Evolutionary conservation across 1,140 invertebrate genomes (phyloP).

Genomic region (Drosophila elegans): DNA sequence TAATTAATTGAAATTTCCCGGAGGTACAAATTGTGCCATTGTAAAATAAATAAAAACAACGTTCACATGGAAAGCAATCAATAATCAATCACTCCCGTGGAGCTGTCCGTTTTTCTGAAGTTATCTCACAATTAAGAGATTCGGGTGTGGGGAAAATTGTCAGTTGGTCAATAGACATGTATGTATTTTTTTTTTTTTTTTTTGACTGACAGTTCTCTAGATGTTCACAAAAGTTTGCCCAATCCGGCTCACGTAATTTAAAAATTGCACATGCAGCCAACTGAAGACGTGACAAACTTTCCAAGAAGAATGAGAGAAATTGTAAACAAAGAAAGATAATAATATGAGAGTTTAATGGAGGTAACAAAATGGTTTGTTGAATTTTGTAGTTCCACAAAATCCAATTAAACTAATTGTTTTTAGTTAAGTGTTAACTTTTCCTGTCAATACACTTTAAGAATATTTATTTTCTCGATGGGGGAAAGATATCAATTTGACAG

Average conservation of each 20-base stretch:
- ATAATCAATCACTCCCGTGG: neutral
- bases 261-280: conserved; percentile 42
- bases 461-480: too few relatives aligned
- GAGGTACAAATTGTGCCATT: neutral
- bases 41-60: neutral
- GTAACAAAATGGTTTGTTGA: neutral
- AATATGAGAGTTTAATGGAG: neutral
- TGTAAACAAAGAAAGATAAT: conserved; percentile 29
- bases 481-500: too few relatives aligned
- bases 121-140: conserved; percentile 1
- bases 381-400: neutral
- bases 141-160: neutral
- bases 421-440: neutral
- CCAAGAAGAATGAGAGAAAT: conserved; percentile 8
- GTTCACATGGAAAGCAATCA: neutral
- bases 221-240: conserved; percentile 8
- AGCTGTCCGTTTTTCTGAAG: neutral
- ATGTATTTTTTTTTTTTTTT: neutral
- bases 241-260: conserved; percentile 38
- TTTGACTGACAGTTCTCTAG: conserved; percentile 1
- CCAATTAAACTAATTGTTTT: neutral
- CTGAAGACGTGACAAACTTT: conserved; percentile 37
- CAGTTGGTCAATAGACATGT: neutral
- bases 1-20: neutral
- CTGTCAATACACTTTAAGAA: neutral